Conservation (phyloP, 2,113 vertebrate genomes). For the Pseudopodoces humilis region DNA sequence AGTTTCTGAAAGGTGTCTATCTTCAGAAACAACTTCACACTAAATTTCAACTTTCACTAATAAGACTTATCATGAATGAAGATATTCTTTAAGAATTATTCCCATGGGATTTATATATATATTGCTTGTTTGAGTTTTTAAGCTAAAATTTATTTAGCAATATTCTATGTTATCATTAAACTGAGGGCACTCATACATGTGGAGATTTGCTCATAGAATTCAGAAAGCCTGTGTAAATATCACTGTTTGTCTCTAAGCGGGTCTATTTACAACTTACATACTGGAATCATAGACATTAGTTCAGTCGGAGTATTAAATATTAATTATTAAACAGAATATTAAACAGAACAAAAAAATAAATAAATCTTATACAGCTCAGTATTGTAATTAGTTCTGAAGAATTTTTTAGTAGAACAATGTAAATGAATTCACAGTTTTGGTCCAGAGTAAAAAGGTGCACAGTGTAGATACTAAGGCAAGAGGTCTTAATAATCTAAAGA, state of each 20-base stretch:
- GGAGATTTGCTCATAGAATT: background rate
- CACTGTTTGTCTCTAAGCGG: background rate
- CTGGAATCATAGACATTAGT: background rate
- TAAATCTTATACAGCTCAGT: background rate
- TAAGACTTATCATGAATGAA: background rate
- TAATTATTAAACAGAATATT: background rate
- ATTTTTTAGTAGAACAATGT: background rate
- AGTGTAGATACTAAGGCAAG: background rate
- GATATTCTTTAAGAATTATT: background rate
- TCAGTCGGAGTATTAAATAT: too few species aligned
- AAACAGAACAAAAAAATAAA: background rate
- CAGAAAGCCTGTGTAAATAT: background rate
- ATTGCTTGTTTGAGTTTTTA: background rate
- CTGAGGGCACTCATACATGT: background rate
- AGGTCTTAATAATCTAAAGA: background rate
- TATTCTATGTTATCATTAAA: background rate
- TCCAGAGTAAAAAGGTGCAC: background rate
- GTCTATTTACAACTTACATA: background rate
- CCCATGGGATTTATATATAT: too few species aligned
- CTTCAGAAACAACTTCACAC: background rate
- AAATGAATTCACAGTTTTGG: background rate
- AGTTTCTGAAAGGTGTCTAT: background rate
- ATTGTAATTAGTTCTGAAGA: background rate
- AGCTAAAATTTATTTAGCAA: background rate
- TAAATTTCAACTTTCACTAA: background rate